A percentile compares a stretch with the other conserved stretches of the same genome.
phyloP scores from a whole-genome alignment of 37 sponge, comb jelly and placozoan genomes.

The Bolinopsis microptera region DNA sequence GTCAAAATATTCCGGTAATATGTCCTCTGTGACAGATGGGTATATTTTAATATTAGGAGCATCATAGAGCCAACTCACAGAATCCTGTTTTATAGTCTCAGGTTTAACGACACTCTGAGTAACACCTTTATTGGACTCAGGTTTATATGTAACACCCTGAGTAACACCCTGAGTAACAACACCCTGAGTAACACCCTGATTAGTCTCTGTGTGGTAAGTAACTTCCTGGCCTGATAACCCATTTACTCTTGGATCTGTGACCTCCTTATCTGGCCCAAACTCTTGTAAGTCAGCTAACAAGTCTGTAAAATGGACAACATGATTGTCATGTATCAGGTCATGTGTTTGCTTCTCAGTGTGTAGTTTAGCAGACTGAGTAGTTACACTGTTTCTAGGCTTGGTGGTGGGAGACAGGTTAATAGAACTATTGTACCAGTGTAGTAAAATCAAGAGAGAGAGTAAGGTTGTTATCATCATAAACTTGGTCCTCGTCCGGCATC shows the following conservation, averaged over 20 bases:
- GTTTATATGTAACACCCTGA: no score
- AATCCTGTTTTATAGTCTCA: background rate
- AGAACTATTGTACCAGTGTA: background rate
- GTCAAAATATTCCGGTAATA: constrained; percentile 23
- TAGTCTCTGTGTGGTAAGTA: no score
- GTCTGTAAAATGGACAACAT: background rate
- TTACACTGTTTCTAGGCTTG: background rate
- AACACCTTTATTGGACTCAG: no score
- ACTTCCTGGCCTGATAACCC: no score
- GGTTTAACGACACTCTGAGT: no score
- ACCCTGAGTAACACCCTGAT: no score
- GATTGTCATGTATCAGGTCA: background rate
- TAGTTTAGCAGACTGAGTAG: no score
- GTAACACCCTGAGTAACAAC: no score
- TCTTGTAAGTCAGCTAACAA: background rate
- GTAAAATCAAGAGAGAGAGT: background rate
- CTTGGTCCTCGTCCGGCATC: background rate
- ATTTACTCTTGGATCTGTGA: no score
- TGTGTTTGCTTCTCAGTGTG: background rate
- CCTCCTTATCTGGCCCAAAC: background rate
- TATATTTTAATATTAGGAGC: background rate
- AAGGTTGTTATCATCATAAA: background rate
- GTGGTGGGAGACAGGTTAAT: background rate
- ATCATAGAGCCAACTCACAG: background rate
- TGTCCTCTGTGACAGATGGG: background rate